Evolutionary conservation across 2,888 invertebrate genomes (phyloP), one percentile per base, ranked within the genome.

Genomic region (Sinodicranocentrus sp.): DNA sequence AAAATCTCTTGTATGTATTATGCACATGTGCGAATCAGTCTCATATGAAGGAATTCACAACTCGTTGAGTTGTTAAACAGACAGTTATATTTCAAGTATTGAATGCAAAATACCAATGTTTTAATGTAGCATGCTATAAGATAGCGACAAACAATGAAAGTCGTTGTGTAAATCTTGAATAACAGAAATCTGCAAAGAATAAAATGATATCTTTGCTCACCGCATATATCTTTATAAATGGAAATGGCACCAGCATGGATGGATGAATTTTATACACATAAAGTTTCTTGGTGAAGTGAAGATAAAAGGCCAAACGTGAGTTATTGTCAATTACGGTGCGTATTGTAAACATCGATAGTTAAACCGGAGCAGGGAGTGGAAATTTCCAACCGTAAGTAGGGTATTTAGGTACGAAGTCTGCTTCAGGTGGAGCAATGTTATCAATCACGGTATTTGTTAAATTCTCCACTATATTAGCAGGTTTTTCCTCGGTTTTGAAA

Each of bases 331-430:
- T n/a, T n/a, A n/a, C n/a, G n/a, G n/a, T n/a, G n/a, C n/a, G n/a
- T n/a, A n/a, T n/a, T n/a, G n/a, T n/a, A n/a, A n/a, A n/a, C n/a
- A n/a, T n/a, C n/a, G n/a, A n/a, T n/a, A n/a, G n/a, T n/a, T n/a
- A n/a, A n/a, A n/a, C n/a, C n/a, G n/a, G n/a, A n/a, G n/a, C n/a
- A n/a, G n/a, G n/a, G n/a, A n/a, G n/a, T n/a, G n/a, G n/a, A 21
- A 73, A 68, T 17, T 83, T 86, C 86, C 88, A 88, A 54, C 86
- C 86, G 48, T 88, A 88, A 57, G 86, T 87, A 8, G 84, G 85
- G 57, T 88, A 88, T 73, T 85, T 85, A 21, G 88, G 88, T 1
- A 85, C 71, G 63, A 78, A 88, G 54, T 84, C 77, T 2, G 70
- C 61, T 19, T 86, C 33, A 13, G 86, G 68, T 26, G 84, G 52